A percentile compares a stretch with the other conserved stretches of the same genome.
These are phyloP conservation scores for Schizothorax lantsangensis DNA, from an alignment of 2,797 vertebrate genomes.

Conservation along the genomic window DNA sequence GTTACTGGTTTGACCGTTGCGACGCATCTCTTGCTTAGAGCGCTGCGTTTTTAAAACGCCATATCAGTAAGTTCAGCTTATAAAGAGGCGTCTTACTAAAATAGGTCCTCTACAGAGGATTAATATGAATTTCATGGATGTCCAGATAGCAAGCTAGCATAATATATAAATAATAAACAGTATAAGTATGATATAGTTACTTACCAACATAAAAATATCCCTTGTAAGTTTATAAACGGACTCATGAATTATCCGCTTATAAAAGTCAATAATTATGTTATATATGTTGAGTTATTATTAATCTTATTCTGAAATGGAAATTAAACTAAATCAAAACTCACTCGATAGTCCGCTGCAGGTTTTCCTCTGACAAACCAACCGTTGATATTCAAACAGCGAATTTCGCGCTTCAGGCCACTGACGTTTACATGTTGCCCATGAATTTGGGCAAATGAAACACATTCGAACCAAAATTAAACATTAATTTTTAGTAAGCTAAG, in stretches of 20 bases:
- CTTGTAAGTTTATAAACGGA: background rate
- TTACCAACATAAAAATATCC: background rate
- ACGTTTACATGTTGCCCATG: background rate
- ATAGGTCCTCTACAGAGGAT: background rate
- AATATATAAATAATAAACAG: background rate
- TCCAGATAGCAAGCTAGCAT: background rate
- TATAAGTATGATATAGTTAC: background rate
- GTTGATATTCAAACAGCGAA: background rate
- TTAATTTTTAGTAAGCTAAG: background rate
- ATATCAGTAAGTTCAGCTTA: background rate
- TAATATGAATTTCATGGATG: background rate
- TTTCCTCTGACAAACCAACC: background rate
- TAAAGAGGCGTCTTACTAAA: background rate
- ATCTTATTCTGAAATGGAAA: background rate
- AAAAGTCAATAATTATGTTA: background rate
- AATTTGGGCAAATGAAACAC: background rate
- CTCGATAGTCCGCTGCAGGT: background rate
- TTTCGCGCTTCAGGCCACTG: background rate
- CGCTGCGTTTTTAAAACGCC: background rate
- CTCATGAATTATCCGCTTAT: background rate
- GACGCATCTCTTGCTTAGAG: background rate
- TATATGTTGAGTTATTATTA: background rate
- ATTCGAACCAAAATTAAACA: background rate
- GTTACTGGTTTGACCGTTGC: no score
- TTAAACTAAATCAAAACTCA: background rate